Percentiles rank a stretch among this genome's conserved stretches.
phyloP scores from a whole-genome alignment of 2,797 vertebrate species.

The Lagocephalus sceleratus region DNA sequence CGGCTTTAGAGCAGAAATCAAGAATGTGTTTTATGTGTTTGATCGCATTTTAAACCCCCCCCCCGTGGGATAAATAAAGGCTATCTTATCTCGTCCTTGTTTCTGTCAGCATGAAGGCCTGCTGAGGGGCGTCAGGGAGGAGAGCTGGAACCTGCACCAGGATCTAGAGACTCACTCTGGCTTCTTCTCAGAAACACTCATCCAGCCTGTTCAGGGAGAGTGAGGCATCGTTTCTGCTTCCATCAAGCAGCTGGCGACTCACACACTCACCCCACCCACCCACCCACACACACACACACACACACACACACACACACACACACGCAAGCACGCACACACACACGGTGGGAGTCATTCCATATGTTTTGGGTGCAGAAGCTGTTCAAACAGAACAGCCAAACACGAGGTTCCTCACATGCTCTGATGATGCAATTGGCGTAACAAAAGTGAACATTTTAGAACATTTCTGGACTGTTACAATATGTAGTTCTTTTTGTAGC shows the following conservation, averaged over 20 bases:
- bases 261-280: too few relatives aligned
- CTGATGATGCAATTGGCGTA: conserved; percentile 46
- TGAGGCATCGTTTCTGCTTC: conserved; percentile 44
- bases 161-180: conserved; percentile 64
- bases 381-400: conserved; percentile 30
- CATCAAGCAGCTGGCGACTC: conserved; percentile 20
- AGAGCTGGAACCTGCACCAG: conserved; percentile 61
- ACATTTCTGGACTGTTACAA: conserved; percentile 33
- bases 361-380: conserved; percentile 44
- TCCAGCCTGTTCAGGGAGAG: conserved; percentile 50
- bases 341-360: conserved; percentile 36
- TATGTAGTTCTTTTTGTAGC: conserved; percentile 36
- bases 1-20: too few relatives aligned
- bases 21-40: neutral
- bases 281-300: neutral
- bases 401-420: conserved; percentile 29
- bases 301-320: conserved; percentile 9
- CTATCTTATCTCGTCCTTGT: conserved; percentile 14
- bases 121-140: conserved; percentile 66
- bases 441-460: conserved; percentile 29
- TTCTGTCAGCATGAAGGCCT: conserved; percentile 57
- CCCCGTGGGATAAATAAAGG: too few relatives aligned
- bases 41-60: neutral
- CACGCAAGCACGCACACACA: conserved; percentile 8
- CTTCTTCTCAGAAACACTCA: conserved; percentile 52